phyloP scores from a whole-genome alignment of 2,797 vertebrate species.

The Tragopan temminckii region DNA sequence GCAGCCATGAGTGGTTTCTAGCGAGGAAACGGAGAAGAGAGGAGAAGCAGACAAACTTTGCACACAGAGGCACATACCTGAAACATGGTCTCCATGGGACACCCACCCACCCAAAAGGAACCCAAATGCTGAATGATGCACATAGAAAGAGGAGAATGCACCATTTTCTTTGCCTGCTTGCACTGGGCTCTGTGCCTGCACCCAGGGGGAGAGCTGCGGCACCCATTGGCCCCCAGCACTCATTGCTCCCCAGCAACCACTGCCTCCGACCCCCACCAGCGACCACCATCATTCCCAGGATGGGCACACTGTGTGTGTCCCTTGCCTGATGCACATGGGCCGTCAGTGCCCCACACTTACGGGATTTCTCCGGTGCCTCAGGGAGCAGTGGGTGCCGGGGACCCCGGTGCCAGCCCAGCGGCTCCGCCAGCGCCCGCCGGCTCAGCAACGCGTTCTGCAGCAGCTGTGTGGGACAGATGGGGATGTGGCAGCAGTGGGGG shows the following conservation, averaged over 20 bases:
- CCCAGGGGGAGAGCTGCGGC: too few relatives aligned
- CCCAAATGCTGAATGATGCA: not conserved
- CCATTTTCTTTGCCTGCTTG: constrained; percentile 7
- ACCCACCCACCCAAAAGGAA: not conserved
- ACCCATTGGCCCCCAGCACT: too few relatives aligned
- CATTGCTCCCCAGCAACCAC: too few relatives aligned
- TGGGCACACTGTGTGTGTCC: not conserved
- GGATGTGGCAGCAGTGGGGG: fast-evolving
- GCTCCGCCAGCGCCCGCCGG: not conserved
- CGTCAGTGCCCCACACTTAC: not conserved
- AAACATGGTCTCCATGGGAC: not conserved
- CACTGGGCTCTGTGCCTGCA: not conserved
- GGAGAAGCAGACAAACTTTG: not conserved
- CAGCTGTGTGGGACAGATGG: not conserved
- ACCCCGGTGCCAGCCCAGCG: not conserved
- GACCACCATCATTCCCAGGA: too few relatives aligned
- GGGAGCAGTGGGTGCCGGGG: not conserved
- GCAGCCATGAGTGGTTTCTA: not conserved
- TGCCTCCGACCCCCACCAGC: too few relatives aligned
- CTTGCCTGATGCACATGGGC: not conserved
- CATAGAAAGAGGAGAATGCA: not conserved
- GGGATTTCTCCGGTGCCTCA: not conserved
- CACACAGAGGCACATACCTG: not conserved
- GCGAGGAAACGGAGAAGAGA: not conserved
- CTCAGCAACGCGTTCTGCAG: constrained; percentile 1